Evolutionary conservation across 1,140 invertebrate species (phyloP), one percentile per base, ranked within the genome.

Genomic region (Rhagoletis pomonella): DNA sequence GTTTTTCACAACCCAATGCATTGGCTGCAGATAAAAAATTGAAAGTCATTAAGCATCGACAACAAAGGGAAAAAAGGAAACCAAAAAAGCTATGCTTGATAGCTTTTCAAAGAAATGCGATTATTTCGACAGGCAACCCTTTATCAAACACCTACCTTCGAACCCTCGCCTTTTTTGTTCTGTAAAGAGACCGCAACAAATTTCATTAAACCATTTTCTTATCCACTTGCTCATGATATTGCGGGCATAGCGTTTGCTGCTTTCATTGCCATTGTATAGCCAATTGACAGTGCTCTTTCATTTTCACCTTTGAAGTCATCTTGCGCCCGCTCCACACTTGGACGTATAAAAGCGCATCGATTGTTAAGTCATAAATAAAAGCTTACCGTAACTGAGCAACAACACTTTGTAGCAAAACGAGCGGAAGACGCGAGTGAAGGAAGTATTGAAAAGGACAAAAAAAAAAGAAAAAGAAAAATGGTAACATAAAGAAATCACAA

Each of bases 331-430:
- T 1, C 42, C 10, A 10, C 67, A 73, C 67, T 73, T 73, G 10
- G 67, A 5, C 12, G 14, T 42, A 44, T 73, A 17, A 44, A 73
- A 59, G n/a, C 81, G 50, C 50, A 59, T 29, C 44, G 81, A 85
- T 85, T 85, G 81, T 58, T 0, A 85, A 85, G 50, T 59, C 81
- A 85, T 85, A 85, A 85, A 85, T 85, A 85, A 85, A 85, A 85
- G 50, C 58, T 85, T 29, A 58, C 50, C 58, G 58, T 59, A 85
- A 58, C 12, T 58, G 50, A 85, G 39, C 50, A 85, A 85, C 50
- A 42, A 73, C 42, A 12, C 4, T 29, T 10, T 17, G 5, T 9
- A 1, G 10, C 17, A 14, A 47, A 47, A 42, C 2, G 39, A 17
- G 4, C 42, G 67, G 67, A 73, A 73, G 42, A 67, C 42, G 67